Conservation (phyloP, 2,888 invertebrate genomes). For the Xylophagus ater region DNA sequence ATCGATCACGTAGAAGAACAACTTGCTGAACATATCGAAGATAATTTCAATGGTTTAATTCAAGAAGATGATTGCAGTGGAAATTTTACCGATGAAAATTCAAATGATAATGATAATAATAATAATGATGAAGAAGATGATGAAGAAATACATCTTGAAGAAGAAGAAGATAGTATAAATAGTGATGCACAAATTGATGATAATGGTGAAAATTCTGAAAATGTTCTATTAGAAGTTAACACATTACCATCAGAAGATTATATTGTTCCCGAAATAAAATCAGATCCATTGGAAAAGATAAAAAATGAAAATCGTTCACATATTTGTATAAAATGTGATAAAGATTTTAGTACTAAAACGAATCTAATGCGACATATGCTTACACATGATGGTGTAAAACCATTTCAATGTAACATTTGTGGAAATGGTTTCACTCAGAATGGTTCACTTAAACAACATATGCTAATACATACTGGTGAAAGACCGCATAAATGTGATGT, state of each 20-base stretch:
- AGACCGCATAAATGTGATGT: constrained; percentile 28
- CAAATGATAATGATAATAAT: constrained; percentile 7
- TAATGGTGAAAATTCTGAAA: not conserved
- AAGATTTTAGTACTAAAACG: constrained; percentile 31
- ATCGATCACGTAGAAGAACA: constrained; percentile 2
- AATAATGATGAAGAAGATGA: constrained; percentile 11
- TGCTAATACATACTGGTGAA: constrained; percentile 31
- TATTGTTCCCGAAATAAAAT: constrained; percentile 1
- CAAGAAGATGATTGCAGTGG: constrained; percentile 7
- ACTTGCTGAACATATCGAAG: not conserved
- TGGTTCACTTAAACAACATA: constrained; percentile 30
- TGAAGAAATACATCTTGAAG: constrained; percentile 5
- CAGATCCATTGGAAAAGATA: constrained; percentile 7
- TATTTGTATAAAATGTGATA: constrained; percentile 28
- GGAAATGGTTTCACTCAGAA: constrained; percentile 30
- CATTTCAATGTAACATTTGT: constrained; percentile 26
- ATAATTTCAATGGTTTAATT: constrained; percentile 8
- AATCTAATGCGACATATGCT: constrained; percentile 31
- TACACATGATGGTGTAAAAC: constrained; percentile 28
- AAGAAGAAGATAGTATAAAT: constrained; percentile 5
- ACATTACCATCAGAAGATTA: not conserved
- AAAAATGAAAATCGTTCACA: constrained; percentile 15
- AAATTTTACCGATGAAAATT: constrained; percentile 8
- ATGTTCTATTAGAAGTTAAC: constrained; percentile 5
- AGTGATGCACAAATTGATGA: constrained; percentile 5